These are phyloP conservation scores for Lanius collurio DNA, from an alignment of 2,113 vertebrate genomes.

Conservation along the genomic window DNA sequence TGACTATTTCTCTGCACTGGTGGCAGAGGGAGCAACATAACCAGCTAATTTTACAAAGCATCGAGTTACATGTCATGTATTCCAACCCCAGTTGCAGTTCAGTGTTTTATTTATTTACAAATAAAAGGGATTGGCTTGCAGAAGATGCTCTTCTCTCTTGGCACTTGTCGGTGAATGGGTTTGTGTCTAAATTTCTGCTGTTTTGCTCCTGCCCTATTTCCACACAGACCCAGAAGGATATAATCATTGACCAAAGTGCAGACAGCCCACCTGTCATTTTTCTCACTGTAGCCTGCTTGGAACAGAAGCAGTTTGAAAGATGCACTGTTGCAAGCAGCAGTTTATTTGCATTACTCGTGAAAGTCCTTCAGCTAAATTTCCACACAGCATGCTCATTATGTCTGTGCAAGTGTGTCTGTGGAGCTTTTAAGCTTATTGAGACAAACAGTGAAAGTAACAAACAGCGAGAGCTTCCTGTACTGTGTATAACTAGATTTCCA, in stretches of 20 bases:
- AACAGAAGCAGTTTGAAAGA: slow-evolving; percentile 34
- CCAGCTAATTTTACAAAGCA: neutral
- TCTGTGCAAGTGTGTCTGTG: slow-evolving; percentile 20
- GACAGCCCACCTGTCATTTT: neutral
- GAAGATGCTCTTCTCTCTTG: neutral
- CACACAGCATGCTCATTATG: slow-evolving; percentile 39
- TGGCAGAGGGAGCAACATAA: neutral
- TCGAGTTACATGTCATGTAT: neutral
- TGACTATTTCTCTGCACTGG: neutral
- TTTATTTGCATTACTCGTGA: slow-evolving; percentile 11
- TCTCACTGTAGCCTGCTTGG: neutral
- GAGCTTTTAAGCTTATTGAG: slow-evolving; percentile 57
- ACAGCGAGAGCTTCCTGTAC: neutral
- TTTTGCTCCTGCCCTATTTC: neutral
- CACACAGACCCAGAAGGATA: neutral
- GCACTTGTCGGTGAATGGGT: neutral
- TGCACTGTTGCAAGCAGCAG: neutral
- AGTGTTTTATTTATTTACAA: slow-evolving; percentile 12
- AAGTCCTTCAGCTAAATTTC: slow-evolving; percentile 47
- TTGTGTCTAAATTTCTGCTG: neutral
- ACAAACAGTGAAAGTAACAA: slow-evolving; percentile 34
- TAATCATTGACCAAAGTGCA: neutral
- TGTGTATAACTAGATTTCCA: neutral
- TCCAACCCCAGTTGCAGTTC: neutral
- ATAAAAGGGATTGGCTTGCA: neutral